These are phyloP conservation scores for Diglossa cyanea DNA, from an alignment of 2,797 vertebrate genomes.

Conservation along the genomic window DNA sequence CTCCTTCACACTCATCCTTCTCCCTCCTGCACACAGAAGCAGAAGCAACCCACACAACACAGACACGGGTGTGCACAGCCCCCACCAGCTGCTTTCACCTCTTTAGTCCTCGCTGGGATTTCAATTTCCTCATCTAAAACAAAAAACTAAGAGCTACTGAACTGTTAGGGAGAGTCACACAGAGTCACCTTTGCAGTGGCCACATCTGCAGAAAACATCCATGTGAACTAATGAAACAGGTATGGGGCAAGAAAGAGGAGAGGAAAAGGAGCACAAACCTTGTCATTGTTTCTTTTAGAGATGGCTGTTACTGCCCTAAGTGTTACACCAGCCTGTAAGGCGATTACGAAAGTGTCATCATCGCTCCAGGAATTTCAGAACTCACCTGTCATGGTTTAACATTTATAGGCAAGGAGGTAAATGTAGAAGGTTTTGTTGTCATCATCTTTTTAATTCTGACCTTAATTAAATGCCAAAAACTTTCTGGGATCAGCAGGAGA, in stretches of 20 bases:
- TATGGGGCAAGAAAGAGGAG: not conserved
- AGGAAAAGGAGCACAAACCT: not conserved
- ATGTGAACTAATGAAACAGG: not conserved
- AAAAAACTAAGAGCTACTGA: not conserved
- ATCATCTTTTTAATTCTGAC: not conserved
- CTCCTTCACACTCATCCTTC: not conserved
- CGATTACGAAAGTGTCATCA: not conserved
- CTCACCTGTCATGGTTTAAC: slow-evolving; percentile 1
- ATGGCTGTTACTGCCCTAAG: not conserved
- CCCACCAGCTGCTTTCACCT: not conserved
- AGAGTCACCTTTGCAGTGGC: not conserved
- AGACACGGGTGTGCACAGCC: accelerated
- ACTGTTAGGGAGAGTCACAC: not conserved
- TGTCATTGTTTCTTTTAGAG: not conserved
- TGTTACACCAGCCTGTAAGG: not conserved
- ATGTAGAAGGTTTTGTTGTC: slow-evolving; percentile 5
- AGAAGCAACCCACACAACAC: not conserved
- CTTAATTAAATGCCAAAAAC: slow-evolving; percentile 51
- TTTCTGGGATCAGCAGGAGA: slow-evolving; percentile 38
- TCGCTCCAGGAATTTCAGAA: not conserved
- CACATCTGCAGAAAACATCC: not conserved
- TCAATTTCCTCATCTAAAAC: not conserved
- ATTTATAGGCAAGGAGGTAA: slow-evolving; percentile 12
- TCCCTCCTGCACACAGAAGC: not conserved
- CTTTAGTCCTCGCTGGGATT: not conserved